Evolutionary conservation across 2,888 invertebrate species (phyloP).

Genomic region (Torymus aiolomorphi): DNA sequence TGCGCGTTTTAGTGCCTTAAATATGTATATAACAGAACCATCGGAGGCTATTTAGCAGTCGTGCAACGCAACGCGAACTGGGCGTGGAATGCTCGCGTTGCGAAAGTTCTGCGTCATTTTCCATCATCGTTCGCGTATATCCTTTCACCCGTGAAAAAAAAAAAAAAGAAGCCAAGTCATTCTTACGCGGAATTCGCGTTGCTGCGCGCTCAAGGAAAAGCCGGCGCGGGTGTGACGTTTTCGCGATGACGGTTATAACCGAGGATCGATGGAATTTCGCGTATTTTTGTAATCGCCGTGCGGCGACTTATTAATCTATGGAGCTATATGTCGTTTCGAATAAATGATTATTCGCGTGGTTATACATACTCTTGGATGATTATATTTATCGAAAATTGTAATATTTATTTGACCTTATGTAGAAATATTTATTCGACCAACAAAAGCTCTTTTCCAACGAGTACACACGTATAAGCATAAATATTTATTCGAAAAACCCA

Average conservation of each 20-base stretch:
- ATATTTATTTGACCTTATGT: not conserved
- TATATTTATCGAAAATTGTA: too few species aligned
- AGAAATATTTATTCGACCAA: not conserved
- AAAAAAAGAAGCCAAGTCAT: slow-evolving; percentile 19
- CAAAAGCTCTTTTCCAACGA: not conserved
- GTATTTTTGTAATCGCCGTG: too few species aligned
- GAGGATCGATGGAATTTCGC: too few species aligned
- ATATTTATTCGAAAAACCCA: not conserved
- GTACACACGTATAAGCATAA: not conserved
- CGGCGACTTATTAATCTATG: too few species aligned
- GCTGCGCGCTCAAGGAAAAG: not conserved
- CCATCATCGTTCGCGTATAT: not conserved
- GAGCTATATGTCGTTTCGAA: too few species aligned
- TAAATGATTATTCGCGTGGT: too few species aligned
- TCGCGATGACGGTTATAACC: slow-evolving; percentile 1
- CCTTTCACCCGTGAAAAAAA: slow-evolving; percentile 32
- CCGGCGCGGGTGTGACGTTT: slow-evolving; percentile 8
- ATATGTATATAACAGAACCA: slow-evolving; percentile 1
- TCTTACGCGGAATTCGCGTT: not conserved
- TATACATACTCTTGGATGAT: too few species aligned
- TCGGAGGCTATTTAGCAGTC: slow-evolving; percentile 16
- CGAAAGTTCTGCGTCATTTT: slow-evolving; percentile 22
- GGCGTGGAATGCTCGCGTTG: slow-evolving; percentile 14
- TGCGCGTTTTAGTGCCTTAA: slow-evolving; percentile 48
- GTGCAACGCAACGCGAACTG: not conserved